Evolutionary conservation across 1,140 invertebrate genomes (phyloP).

Genomic region (Drosophila funebris): DNA sequence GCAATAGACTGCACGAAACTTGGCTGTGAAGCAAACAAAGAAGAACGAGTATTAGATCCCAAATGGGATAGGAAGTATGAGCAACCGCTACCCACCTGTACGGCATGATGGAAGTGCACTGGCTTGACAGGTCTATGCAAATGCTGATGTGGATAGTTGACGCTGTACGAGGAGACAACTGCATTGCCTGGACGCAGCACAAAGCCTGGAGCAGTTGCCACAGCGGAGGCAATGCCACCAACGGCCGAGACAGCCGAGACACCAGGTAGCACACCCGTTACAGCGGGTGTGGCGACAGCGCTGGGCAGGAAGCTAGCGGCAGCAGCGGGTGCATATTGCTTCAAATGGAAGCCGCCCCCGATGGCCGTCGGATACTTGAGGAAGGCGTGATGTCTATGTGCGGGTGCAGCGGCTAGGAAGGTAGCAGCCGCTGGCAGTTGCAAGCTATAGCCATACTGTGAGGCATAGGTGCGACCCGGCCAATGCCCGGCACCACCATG

Average conservation of each 20-base stretch:
- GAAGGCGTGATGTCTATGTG: slow-evolving; percentile 40
- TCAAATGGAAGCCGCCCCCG: slow-evolving; percentile 53
- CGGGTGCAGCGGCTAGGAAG: slow-evolving; percentile 54
- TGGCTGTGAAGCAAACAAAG: slow-evolving; percentile 40
- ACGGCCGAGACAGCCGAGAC: slow-evolving; percentile 7
- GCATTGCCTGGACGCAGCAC: slow-evolving; percentile 73
- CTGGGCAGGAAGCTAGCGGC: slow-evolving; percentile 26
- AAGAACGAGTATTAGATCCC: neutral
- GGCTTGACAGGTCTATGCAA: slow-evolving; percentile 64
- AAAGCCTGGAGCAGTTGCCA: slow-evolving; percentile 45
- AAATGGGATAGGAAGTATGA: no score
- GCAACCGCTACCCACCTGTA: slow-evolving; percentile 40
- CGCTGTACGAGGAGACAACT: slow-evolving; percentile 75
- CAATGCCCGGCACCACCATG: slow-evolving; percentile 50
- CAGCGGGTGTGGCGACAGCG: neutral
- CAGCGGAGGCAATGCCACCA: slow-evolving; percentile 14
- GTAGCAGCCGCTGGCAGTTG: slow-evolving; percentile 62
- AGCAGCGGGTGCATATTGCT: slow-evolving; percentile 24
- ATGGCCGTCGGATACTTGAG: slow-evolving; percentile 57
- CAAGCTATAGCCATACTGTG: slow-evolving; percentile 75
- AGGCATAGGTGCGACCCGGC: slow-evolving; percentile 70
- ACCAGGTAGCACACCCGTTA: slow-evolving; percentile 6
- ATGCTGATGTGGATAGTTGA: slow-evolving; percentile 75
- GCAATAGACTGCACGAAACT: slow-evolving; percentile 50
- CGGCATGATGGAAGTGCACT: slow-evolving; percentile 61